phyloP scores from a whole-genome alignment of 2,113 vertebrate species.

The Dryoscopus gambensis region DNA sequence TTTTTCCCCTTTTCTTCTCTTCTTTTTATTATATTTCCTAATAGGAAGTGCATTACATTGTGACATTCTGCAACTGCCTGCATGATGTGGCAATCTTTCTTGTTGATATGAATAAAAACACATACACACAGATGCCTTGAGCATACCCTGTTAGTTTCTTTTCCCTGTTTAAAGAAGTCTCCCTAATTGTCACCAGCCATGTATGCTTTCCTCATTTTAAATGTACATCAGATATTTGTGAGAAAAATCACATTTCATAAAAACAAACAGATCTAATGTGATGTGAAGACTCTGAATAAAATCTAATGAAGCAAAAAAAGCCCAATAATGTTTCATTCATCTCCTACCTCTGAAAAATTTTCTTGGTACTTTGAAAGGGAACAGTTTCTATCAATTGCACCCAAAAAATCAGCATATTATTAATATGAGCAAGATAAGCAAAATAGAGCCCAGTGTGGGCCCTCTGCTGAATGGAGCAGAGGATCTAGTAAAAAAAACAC shows the following conservation, averaged over 20 bases:
- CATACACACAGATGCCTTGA: not conserved
- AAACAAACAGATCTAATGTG: not conserved
- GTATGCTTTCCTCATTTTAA: not conserved
- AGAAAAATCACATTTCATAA: not conserved
- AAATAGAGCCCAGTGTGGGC: not conserved
- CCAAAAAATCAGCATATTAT: not conserved
- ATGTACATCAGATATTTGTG: not conserved
- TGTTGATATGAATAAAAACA: not conserved
- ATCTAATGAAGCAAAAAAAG: not conserved
- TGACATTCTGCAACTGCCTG: not conserved
- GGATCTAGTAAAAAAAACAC: not conserved
- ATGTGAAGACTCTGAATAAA: not conserved
- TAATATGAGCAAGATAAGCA: not conserved
- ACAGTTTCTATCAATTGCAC: not conserved
- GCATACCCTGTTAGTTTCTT: not conserved
- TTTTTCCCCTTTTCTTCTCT: rapidly evolving
- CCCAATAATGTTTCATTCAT: not conserved
- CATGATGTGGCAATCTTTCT: not conserved
- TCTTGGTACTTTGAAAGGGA: not conserved
- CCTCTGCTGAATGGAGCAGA: not conserved
- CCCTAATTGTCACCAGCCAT: not conserved
- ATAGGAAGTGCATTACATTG: not conserved
- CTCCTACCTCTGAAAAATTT: not conserved
- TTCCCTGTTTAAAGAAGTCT: not conserved
- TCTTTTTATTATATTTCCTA: not conserved